Conservation (phyloP, 2,888 invertebrate genomes). For the Cephus pygmeus region DNA sequence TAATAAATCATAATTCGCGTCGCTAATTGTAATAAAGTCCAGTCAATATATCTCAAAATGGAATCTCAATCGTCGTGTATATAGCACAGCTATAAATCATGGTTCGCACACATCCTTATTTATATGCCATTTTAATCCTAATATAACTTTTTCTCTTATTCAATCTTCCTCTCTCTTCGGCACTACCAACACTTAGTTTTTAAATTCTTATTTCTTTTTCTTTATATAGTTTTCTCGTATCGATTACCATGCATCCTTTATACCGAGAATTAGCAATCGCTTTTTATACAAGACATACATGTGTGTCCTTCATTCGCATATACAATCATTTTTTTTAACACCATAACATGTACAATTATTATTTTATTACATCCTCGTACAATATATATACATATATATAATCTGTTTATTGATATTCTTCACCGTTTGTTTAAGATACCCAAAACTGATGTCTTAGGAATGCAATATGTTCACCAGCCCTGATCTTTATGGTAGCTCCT, state of each 20-base stretch:
- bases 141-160: background rate
- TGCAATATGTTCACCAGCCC: background rate
- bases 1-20: slow-evolving; percentile 23
- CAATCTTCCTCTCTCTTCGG: background rate
- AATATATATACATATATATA: background rate
- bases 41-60: background rate
- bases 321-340: background rate
- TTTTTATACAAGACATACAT: background rate
- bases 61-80: background rate
- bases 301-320: background rate
- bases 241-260: background rate
- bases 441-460: background rate
- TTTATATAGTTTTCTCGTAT: background rate
- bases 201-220: background rate
- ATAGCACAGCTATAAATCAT: background rate
- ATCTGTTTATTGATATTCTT: background rate
- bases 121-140: slow-evolving; percentile 11
- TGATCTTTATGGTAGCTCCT: background rate
- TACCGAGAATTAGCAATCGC: background rate
- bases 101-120: slow-evolving; percentile 4
- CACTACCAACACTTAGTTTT: background rate
- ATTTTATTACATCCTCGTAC: background rate
- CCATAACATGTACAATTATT: background rate
- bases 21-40: background rate
- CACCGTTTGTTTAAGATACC: background rate